phyloP scores from a whole-genome alignment of 2,888 invertebrate genomes.

The Torymus aiolomorphi region DNA sequence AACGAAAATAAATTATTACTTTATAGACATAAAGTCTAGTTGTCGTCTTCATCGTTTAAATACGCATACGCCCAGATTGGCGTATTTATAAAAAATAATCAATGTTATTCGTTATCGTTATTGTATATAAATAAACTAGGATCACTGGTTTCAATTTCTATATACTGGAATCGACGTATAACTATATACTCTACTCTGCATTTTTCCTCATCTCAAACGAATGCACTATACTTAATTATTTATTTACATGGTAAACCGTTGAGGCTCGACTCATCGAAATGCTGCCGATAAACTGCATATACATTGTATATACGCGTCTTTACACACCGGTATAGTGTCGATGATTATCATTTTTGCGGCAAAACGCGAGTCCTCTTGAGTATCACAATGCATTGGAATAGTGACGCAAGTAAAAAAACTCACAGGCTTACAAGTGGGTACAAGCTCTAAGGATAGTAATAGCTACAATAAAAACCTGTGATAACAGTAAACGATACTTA shows the following conservation, averaged over 20 bases:
- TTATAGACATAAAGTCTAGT: background rate
- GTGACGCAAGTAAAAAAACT: background rate
- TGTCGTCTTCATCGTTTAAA: slow-evolving; percentile 5
- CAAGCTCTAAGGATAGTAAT: too few relatives aligned
- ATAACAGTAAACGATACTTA: background rate
- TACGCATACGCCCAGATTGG: background rate
- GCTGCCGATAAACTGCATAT: background rate
- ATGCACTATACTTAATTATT: too few relatives aligned
- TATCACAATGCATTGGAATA: slow-evolving; percentile 49
- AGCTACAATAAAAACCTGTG: too few relatives aligned
- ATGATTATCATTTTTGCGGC: slow-evolving; percentile 11
- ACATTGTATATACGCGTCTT: background rate
- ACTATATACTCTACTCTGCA: too few relatives aligned
- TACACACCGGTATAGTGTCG: background rate
- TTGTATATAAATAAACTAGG: slow-evolving; percentile 31
- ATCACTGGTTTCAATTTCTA: slow-evolving; percentile 33
- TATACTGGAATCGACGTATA: too few relatives aligned
- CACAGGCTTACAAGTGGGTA: too few relatives aligned
- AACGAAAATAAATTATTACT: slow-evolving; percentile 38
- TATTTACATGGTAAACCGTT: background rate
- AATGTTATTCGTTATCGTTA: slow-evolving; percentile 3
- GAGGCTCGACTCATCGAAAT: background rate
- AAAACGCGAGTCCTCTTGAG: slow-evolving; percentile 21
- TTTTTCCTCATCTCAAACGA: background rate
- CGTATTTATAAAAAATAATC: slow-evolving; percentile 26